A percentile compares a stretch with the other conserved stretches of the same genome.
Conservation (phyloP, 2,797 vertebrate species). For the Columba guinea region DNA sequence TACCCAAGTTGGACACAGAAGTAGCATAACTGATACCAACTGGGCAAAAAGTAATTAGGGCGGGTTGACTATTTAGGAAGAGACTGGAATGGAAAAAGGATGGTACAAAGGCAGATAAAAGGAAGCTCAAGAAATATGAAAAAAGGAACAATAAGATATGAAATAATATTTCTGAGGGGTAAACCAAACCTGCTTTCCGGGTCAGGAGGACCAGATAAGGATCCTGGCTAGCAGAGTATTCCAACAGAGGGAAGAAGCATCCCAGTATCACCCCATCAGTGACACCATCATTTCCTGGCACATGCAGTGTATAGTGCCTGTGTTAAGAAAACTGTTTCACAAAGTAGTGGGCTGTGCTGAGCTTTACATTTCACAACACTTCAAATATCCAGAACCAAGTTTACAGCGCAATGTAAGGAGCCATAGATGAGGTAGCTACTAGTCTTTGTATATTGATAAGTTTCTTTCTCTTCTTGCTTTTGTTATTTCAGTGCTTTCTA, state of each 20-base stretch:
- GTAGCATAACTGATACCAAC: background rate
- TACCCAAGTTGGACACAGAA: background rate
- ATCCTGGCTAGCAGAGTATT: background rate
- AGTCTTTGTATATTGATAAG: background rate
- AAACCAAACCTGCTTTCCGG: background rate
- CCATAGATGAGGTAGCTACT: background rate
- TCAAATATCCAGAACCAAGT: background rate
- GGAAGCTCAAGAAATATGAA: background rate
- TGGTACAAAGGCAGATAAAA: background rate
- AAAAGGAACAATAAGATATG: background rate
- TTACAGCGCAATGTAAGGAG: background rate
- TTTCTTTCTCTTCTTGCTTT: background rate
- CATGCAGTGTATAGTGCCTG: rapidly evolving
- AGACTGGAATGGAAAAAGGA: background rate
- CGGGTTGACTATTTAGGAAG: background rate
- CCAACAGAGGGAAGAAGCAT: background rate
- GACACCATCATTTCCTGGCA: background rate
- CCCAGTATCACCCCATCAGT: rapidly evolving
- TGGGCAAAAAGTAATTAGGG: background rate
- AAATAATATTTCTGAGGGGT: background rate
- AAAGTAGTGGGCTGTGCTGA: background rate
- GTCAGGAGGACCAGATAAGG: background rate
- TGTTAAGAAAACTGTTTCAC: background rate
- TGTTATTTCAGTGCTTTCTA: background rate
- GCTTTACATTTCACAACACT: background rate